Evolutionary conservation across 2,888 invertebrate genomes (phyloP), one percentile per base, ranked within the genome.

Genomic region (Zaprionus lineosus): DNA sequence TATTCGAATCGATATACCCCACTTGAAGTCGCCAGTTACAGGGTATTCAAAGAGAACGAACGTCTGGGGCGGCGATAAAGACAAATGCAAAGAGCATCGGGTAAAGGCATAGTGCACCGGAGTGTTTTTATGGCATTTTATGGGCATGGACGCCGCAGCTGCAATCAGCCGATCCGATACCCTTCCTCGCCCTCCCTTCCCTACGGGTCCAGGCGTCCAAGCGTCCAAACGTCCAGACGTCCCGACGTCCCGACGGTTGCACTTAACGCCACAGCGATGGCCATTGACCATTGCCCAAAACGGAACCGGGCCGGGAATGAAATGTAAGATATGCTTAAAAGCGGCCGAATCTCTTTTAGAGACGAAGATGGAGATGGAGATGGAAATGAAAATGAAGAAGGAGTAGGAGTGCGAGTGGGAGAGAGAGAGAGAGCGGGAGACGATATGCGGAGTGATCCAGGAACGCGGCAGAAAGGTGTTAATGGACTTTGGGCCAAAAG

Each of bases 381-480:
- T n/a, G n/a, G n/a, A n/a, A n/a, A n/a, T n/a, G n/a, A n/a, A n/a
- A n/a, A n/a, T n/a, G n/a, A n/a, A n/a, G n/a, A n/a, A n/a, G n/a
- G n/a, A n/a, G n/a, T n/a, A n/a, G n/a, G n/a, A n/a, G n/a, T n/a
- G n/a, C n/a, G n/a, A n/a, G n/a, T n/a, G n/a, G n/a, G n/a, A n/a
- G n/a, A n/a, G n/a, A n/a, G n/a, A n/a, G n/a, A n/a, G n/a, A n/a
- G n/a, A n/a, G n/a, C 21, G 33, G 15, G 29, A 26, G n/a, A 3
- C 41, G 18, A n/a, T n/a, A n/a, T n/a, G n/a, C n/a, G n/a, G n/a
- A n/a, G n/a, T n/a, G n/a, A n/a, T n/a, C n/a, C n/a, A n/a, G n/a
- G n/a, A n/a, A n/a, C n/a, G n/a, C n/a, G 40, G 36, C 44, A 59
- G 58, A 68, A 79, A 84, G 78, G 85, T 85, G 79, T 76, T 84